Percentiles rank a stretch among this genome's conserved stretches.
Evolutionary conservation across 2,888 invertebrate genomes (phyloP).

Genomic region (Lepidochrysops patricia): DNA sequence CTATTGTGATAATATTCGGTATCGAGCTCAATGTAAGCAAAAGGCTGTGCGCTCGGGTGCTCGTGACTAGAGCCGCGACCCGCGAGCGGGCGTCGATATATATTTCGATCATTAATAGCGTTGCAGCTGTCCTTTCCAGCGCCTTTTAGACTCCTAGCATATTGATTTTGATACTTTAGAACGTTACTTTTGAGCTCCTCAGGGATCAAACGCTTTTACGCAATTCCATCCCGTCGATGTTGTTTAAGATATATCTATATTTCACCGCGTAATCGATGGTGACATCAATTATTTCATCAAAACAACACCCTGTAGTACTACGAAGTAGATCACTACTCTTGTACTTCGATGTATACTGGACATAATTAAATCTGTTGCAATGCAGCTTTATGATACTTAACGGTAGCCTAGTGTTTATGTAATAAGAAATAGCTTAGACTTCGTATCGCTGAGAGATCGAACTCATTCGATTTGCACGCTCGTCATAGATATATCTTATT

Average conservation of each 20-base stretch:
- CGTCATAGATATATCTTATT: slow-evolving; percentile 32
- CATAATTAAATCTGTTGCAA: slow-evolving; percentile 24
- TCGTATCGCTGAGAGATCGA: background rate
- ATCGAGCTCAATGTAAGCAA: slow-evolving; percentile 45
- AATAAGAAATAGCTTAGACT: slow-evolving; percentile 23
- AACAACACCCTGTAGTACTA: background rate
- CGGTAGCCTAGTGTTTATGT: slow-evolving; percentile 26
- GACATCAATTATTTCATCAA: slow-evolving; percentile 1
- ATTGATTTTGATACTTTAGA: slow-evolving; percentile 23
- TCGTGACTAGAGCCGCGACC: slow-evolving; percentile 42
- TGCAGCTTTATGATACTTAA: slow-evolving; percentile 23
- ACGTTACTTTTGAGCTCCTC: slow-evolving; percentile 5
- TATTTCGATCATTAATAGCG: slow-evolving; percentile 51
- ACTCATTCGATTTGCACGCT: too few species aligned
- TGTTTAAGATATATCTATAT: slow-evolving; percentile 28
- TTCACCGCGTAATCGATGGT: slow-evolving; percentile 9
- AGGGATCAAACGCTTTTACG: slow-evolving; percentile 5
- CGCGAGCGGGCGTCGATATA: slow-evolving; percentile 59
- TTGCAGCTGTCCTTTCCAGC: slow-evolving; percentile 47
- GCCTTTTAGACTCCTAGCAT: slow-evolving; percentile 29
- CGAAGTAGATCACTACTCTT: slow-evolving; percentile 8
- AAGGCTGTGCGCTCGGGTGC: slow-evolving; percentile 41
- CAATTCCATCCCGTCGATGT: slow-evolving; percentile 5
- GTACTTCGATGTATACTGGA: slow-evolving; percentile 16
- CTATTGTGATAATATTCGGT: slow-evolving; percentile 51